These are phyloP conservation scores for Paramisgurnus dabryanus DNA, from an alignment of 2,113 vertebrate species.

Conservation along the genomic window DNA sequence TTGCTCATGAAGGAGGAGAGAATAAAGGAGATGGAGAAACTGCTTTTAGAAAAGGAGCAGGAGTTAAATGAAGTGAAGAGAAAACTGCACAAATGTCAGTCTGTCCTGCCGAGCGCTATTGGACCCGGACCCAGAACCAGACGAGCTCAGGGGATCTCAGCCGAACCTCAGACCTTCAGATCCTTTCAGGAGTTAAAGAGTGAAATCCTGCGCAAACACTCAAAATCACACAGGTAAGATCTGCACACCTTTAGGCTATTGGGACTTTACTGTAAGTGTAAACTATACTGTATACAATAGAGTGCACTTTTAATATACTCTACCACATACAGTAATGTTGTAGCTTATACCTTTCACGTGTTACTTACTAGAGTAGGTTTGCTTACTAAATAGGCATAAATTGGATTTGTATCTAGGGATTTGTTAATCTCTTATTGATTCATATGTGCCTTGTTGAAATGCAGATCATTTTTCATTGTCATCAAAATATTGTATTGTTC, in stretches of 20 bases:
- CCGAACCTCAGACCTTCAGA: constrained; percentile 82
- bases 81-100: constrained; percentile 89
- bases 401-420: too few relatives aligned
- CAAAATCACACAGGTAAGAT: constrained; percentile 82
- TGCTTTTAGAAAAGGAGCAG: constrained; percentile 80
- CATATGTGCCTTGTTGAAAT: too few relatives aligned
- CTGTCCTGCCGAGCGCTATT: constrained; percentile 82
- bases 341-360: too few relatives aligned
- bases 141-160: constrained; percentile 87
- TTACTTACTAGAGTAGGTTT: too few relatives aligned
- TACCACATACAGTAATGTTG: too few relatives aligned
- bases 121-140: constrained; percentile 86
- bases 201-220: constrained; percentile 83
- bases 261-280: too few relatives aligned
- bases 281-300: not conserved
- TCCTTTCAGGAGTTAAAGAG: constrained; percentile 77
- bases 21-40: constrained; percentile 83
- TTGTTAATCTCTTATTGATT: too few relatives aligned
- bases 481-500: too few relatives aligned
- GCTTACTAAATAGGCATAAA: too few relatives aligned
- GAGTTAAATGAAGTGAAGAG: constrained; percentile 85
- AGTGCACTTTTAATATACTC: not conserved
- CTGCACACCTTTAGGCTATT: too few relatives aligned
- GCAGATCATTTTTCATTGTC: too few relatives aligned
- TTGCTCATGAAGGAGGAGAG: constrained; percentile 83